Conservation (phyloP, 2,797 vertebrate genomes). For the Forpus xanthops region DNA sequence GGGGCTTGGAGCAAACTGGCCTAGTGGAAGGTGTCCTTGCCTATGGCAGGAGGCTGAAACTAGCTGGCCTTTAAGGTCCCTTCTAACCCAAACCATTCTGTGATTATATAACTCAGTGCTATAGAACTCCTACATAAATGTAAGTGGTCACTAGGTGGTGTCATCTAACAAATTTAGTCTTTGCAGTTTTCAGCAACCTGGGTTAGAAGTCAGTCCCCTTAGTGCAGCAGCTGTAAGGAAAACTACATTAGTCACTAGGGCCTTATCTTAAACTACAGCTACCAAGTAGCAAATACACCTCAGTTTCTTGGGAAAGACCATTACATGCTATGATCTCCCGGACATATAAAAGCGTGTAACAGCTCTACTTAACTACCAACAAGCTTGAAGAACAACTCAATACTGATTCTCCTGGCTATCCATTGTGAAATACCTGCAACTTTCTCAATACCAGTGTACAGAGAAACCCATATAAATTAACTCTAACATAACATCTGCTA, state of each 20-base stretch:
- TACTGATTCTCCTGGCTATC: background rate
- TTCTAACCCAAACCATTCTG: background rate
- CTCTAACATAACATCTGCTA: background rate
- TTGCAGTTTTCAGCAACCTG: background rate
- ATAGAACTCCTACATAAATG: background rate
- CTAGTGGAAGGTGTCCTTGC: background rate
- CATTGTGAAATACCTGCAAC: background rate
- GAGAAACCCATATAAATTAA: background rate
- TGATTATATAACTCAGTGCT: background rate
- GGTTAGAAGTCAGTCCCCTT: too few species aligned
- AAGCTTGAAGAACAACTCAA: background rate
- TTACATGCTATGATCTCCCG: background rate
- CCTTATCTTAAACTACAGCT: background rate
- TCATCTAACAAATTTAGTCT: background rate
- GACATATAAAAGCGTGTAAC: background rate
- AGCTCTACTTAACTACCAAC: background rate
- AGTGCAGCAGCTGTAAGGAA: background rate
- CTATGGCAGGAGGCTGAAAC: background rate
- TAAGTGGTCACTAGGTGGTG: slow-evolving; percentile 54
- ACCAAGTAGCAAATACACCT: background rate
- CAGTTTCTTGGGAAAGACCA: background rate
- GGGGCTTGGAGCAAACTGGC: background rate
- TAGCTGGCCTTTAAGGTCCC: background rate
- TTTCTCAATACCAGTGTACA: background rate
- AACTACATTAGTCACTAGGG: background rate